Conservation (phyloP, 1,140 invertebrate genomes). For the Papilio helenus region DNA sequence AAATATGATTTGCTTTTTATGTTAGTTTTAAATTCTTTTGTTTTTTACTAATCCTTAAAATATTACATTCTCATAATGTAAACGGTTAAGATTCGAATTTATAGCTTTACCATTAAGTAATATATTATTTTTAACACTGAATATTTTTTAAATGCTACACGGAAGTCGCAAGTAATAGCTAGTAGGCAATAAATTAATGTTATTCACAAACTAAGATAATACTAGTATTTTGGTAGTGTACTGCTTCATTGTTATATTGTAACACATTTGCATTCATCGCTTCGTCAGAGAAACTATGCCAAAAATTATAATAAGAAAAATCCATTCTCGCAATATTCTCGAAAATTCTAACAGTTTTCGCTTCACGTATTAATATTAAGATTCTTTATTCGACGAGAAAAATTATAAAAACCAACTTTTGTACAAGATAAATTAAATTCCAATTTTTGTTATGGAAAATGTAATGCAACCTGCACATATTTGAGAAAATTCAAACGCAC, state of each 20-base stretch:
- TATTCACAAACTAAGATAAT: no score
- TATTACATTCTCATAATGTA: background rate
- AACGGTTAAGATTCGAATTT: background rate
- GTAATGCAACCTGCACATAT: no score
- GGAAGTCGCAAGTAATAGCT: no score
- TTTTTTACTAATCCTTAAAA: background rate
- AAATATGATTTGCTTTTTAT: background rate
- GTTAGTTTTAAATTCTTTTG: background rate
- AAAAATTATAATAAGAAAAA: background rate
- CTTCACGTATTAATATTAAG: background rate
- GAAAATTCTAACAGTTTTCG: background rate
- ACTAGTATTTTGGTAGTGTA: no score
- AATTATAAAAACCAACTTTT: background rate
- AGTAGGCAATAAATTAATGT: no score
- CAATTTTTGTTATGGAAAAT: no score
- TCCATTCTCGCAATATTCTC: background rate
- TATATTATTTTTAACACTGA: no score
- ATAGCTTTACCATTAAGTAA: no score
- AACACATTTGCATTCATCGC: background rate
- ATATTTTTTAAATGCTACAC: no score
- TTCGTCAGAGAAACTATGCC: background rate
- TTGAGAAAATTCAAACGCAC: no score
- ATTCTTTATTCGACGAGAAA: background rate
- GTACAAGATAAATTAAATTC: background rate
- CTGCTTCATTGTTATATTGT: no score